Conservation (phyloP, 2,888 invertebrate genomes). For the Kryphioiulus occultus region DNA sequence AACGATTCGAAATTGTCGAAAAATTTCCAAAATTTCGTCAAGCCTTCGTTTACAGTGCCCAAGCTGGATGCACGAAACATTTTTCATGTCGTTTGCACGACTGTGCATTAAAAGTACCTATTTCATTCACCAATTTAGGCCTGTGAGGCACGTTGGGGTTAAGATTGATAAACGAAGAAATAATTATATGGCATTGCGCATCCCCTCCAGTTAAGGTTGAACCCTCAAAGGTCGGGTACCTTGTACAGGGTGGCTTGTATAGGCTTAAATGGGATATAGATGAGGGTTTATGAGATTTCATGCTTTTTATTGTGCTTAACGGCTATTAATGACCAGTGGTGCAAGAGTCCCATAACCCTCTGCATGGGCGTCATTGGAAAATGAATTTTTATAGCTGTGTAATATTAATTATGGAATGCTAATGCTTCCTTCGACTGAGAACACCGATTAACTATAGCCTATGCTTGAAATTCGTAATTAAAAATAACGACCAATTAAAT, state of each 20-base stretch:
- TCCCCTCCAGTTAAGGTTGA: constrained; percentile 25
- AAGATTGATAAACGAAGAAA: background rate
- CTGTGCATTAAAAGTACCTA: background rate
- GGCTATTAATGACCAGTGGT: background rate
- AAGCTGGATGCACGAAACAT: background rate
- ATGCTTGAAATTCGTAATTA: too few species aligned
- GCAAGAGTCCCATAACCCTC: background rate
- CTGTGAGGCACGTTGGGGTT: background rate
- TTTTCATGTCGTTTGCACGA: background rate
- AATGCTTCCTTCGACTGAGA: too few species aligned
- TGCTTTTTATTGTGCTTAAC: background rate
- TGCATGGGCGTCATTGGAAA: background rate
- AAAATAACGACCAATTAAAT: too few species aligned
- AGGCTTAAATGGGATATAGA: background rate
- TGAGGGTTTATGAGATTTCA: background rate
- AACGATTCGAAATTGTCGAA: too few species aligned
- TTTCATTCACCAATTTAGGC: background rate
- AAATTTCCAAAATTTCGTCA: too few species aligned
- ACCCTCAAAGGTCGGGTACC: background rate
- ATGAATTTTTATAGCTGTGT: background rate
- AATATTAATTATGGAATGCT: too few species aligned
- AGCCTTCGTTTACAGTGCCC: too few species aligned
- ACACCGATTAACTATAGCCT: too few species aligned
- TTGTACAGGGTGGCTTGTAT: background rate
- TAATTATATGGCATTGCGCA: constrained; percentile 12